These are phyloP conservation scores for Siniperca knerii DNA, from an alignment of 2,113 vertebrate genomes.

Conservation along the genomic window DNA sequence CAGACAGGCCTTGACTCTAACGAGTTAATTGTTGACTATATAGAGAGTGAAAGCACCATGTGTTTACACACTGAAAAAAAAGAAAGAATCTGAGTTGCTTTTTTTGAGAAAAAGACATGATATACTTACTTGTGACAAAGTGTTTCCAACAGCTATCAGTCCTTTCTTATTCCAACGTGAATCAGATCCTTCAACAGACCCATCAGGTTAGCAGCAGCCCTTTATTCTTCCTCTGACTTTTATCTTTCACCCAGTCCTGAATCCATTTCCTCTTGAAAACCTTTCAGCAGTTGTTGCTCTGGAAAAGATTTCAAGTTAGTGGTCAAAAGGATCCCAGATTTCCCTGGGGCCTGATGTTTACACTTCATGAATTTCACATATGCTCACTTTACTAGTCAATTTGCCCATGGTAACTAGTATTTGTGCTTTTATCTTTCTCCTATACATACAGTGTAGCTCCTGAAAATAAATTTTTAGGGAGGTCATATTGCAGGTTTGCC, in stretches of 20 bases:
- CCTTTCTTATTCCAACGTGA: background rate
- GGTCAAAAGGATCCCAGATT: background rate
- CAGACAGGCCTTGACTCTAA: background rate
- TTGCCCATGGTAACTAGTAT: background rate
- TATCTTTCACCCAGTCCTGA: background rate
- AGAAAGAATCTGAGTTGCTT: background rate
- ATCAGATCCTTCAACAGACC: slow-evolving; percentile 1
- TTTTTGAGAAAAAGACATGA: background rate
- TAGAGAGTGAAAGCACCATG: background rate
- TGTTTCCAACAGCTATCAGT: background rate
- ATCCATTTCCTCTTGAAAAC: slow-evolving; percentile 15
- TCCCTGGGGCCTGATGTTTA: background rate
- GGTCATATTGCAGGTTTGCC: slow-evolving; percentile 7
- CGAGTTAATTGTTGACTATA: background rate
- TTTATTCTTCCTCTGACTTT: slow-evolving; percentile 1
- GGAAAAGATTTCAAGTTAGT: background rate
- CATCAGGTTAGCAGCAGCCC: background rate
- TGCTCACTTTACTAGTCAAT: background rate
- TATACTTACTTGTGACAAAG: background rate
- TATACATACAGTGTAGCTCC: background rate
- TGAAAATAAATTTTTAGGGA: background rate
- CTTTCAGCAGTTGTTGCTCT: background rate
- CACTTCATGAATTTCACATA: slow-evolving; percentile 4
- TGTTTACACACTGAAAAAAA: background rate
- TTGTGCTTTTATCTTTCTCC: background rate